Base-by-base conservation (phyloP, 2,113 vertebrate genomes). In the Apus apus region DNA sequence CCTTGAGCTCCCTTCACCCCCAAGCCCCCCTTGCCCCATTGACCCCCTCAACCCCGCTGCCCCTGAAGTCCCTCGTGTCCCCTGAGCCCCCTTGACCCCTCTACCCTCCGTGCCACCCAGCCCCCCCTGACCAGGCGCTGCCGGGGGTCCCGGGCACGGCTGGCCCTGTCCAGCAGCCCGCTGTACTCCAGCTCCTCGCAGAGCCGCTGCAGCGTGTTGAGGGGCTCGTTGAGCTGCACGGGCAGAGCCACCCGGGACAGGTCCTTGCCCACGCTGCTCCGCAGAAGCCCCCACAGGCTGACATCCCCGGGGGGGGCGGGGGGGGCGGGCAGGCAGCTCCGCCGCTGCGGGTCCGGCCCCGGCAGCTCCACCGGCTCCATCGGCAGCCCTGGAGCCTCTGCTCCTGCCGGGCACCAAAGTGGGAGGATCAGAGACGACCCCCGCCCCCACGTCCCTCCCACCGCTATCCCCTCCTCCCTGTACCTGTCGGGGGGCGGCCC, bases 241-340 rank as follows among this genome's bases (percentile, higher is more conserved):
- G 99, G 99, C 99, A 99, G 99, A 5, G 99, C 99, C 27, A 99
- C 98, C 18, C 99, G 98, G 7, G 99, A 99, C 95, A 99, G 97
- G 96, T 99, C 99, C 75, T 99, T 99, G 36, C 99, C 99, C 5
- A 99, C 99, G 97, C 99, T 99, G 98, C 99, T 99, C 76, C 99
- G 98, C 34, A 99, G 97, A 43, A 99, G 99, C 90, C 97, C 97
- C 98, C 99, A 99, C 92, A 99, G 97, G 82, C 99, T 99, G 23
- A 99, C 98, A 34, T 99, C 98, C 13, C 98, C 98, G 87, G 99
- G 98, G 11, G 99, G 98, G 0, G 97, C 43, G 2, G 98, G 96
- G 18, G 97, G 94, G 0, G 98, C 98, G 0, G 98, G 98, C 36
- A 99, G 97, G 61, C 94, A 84, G n/a, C 96, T 98, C 57, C 99